Evolutionary conservation across 2,888 invertebrate species (phyloP), one percentile per base, ranked within the genome.

Genomic region (Cheilosia pagana): DNA sequence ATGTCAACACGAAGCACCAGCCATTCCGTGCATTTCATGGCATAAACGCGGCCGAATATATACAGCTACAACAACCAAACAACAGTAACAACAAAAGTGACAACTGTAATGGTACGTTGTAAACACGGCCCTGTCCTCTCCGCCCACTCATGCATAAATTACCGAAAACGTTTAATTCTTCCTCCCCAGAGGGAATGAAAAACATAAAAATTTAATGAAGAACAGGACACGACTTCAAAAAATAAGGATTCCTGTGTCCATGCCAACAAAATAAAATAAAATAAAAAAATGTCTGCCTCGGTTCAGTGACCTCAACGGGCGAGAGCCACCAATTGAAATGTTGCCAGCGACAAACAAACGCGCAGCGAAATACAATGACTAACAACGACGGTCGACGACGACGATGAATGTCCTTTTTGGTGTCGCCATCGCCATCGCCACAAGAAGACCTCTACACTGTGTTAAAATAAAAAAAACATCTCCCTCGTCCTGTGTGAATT

Each of bases 131-230:
- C 62, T 16, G 8, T 41, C 3, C 12, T 12, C 5, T 10, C 39
- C 74, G 52, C 57, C 63, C 59, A 50, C 57, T 81, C 75, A 75
- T 81, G 75, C 62, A 81, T 81, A 81, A 75, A 63, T 81, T 63
- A 75, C 57, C 35, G 63, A 70, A 81, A 81, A 53, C 81, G 70
- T 81, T 81, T 81, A 81, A 81, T 75, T 75, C 70, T 57, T 68
- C 55, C 75, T 75, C 81, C 52, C 75, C 50, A 55, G 43, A 63
- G 75, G 63, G 57, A 70, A 62, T n/a, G n/a, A 21, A 41, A 35
- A 35, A 3, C 35, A 70, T 81, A 52, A 23, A 81, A 65, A 35
- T 41, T 62, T 81, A 81, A 81, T 75, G 81, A 75, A 68, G 55
- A 70, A 48, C 81, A 81, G 81, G 75, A 70, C 41, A 75, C 57